Conservation (phyloP, 64 coral and sea anemone species). For the Orbicella faveolata region DNA sequence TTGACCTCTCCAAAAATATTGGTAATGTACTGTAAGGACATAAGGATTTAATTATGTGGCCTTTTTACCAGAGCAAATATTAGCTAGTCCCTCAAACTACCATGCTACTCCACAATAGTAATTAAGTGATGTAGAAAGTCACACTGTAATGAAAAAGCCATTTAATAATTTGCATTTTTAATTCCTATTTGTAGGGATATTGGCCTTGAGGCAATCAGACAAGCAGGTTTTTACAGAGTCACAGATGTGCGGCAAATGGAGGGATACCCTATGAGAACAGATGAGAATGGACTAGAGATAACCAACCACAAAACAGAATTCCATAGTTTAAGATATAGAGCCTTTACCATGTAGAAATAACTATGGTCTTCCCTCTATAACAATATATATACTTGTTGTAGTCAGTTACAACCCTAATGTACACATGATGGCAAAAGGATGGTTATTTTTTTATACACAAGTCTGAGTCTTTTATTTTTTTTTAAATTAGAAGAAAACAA, state of each 20-base stretch:
- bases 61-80: too few species aligned
- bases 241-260: constrained; percentile 82
- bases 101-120: too few species aligned
- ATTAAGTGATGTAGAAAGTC: not conserved
- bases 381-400: too few species aligned
- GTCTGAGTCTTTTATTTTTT: too few species aligned
- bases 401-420: not conserved
- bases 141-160: not conserved
- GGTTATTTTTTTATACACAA: too few species aligned
- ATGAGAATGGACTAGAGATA: constrained; percentile 37
- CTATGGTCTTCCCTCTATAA: not conserved
- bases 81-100: too few species aligned
- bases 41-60: too few species aligned
- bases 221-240: constrained; percentile 72
- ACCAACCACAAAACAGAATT: constrained; percentile 40
- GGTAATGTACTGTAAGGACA: too few species aligned
- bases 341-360: constrained; percentile 44
- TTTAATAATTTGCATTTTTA: not conserved
- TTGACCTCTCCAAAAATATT: too few species aligned
- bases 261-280: constrained; percentile 76
- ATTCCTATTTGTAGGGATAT: constrained; percentile 73
- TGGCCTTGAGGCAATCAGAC: constrained; percentile 86
- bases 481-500: too few species aligned
- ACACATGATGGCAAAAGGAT: too few species aligned
- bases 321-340: constrained; percentile 22